Evolutionary conservation across 2,113 vertebrate genomes (phyloP).

Genomic region (Pleuronectes platessa): DNA sequence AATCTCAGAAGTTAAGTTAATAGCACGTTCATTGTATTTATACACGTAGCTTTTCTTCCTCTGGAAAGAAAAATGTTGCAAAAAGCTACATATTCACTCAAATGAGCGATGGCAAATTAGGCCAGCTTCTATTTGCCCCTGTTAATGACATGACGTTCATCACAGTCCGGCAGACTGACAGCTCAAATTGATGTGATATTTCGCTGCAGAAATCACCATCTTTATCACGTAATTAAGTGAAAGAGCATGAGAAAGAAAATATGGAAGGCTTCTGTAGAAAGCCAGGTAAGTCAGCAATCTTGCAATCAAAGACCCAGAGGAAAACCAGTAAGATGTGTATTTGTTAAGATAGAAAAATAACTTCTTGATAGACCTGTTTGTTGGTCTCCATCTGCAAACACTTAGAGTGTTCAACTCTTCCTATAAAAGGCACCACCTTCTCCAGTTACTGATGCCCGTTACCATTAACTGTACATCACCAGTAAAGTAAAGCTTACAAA

Average conservation of each 20-base stretch:
- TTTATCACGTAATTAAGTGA: slow-evolving; percentile 26
- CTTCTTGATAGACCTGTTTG: not conserved
- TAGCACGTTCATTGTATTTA: not conserved
- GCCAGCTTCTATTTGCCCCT: not conserved
- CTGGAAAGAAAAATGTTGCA: not conserved
- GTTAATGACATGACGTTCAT: slow-evolving; percentile 12
- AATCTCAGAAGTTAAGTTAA: not conserved
- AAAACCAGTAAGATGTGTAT: not conserved
- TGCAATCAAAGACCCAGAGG: slow-evolving; percentile 9
- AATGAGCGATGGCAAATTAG: not conserved
- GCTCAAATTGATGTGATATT: slow-evolving; percentile 50
- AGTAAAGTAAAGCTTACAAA: not conserved
- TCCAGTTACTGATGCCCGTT: not conserved
- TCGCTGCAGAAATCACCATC: slow-evolving; percentile 3
- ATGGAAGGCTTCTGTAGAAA: slow-evolving; percentile 4
- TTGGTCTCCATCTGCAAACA: not conserved
- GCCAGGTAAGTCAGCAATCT: not conserved
- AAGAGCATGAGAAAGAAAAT: slow-evolving; percentile 14
- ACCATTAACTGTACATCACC: not conserved
- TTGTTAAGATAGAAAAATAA: not conserved
- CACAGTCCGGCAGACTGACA: slow-evolving; percentile 8
- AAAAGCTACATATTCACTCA: slow-evolving; percentile 1
- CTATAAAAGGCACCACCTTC: not conserved
- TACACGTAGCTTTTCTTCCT: not conserved
- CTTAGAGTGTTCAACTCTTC: not conserved